Evolutionary conservation across 2,797 vertebrate genomes (phyloP).

Genomic region (Lutjanus campechanus): DNA sequence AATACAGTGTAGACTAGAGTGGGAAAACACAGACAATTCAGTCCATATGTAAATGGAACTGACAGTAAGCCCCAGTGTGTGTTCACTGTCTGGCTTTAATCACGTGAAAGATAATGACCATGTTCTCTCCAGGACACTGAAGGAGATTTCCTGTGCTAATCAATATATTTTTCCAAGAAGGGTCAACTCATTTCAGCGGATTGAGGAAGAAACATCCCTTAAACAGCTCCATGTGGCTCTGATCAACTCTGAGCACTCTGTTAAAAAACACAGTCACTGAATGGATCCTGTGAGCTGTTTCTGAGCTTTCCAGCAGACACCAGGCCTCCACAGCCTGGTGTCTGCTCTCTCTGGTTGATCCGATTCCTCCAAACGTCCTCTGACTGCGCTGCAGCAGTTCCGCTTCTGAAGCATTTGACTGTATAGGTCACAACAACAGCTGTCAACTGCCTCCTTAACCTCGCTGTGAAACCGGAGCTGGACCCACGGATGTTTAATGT

Average conservation of each 20-base stretch:
- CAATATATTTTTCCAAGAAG: slow-evolving; percentile 32
- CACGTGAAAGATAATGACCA: slow-evolving; percentile 5
- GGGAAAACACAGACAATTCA: not conserved
- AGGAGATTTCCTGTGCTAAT: slow-evolving; percentile 36
- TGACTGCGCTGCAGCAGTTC: not conserved
- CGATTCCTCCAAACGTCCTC: not conserved
- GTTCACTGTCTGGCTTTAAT: slow-evolving; percentile 29
- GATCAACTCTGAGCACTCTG: slow-evolving; percentile 2
- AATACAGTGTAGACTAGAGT: not conserved
- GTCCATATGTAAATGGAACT: not conserved
- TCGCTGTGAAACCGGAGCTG: slow-evolving; percentile 18
- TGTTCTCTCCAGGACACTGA: not conserved
- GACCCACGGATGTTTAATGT: slow-evolving; percentile 14
- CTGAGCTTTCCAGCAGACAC: not conserved
- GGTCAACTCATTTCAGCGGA: slow-evolving; percentile 13
- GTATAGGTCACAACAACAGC: slow-evolving; percentile 22
- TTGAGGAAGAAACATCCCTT: not conserved
- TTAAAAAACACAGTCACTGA: not conserved
- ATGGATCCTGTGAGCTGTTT: not conserved
- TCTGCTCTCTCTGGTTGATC: not conserved
- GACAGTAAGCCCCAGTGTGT: slow-evolving; percentile 9
- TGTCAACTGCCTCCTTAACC: not conserved
- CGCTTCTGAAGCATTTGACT: not conserved
- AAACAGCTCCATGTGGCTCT: slow-evolving; percentile 1
- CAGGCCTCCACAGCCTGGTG: not conserved